Evolutionary conservation across 1,140 invertebrate species (phyloP), one percentile per base, ranked within the genome.

Genomic region (Saxidomus purpurata): DNA sequence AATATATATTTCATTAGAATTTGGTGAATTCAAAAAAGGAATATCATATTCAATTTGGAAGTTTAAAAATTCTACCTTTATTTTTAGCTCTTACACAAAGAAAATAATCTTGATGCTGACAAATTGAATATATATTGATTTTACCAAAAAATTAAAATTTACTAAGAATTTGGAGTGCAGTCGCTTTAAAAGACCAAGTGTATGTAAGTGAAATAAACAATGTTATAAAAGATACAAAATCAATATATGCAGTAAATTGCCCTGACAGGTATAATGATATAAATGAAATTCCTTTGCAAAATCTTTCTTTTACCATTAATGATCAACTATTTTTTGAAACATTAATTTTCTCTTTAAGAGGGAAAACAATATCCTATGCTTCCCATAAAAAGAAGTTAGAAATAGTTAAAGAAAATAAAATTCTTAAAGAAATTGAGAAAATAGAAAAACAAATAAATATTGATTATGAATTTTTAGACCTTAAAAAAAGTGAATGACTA

Each of bases 161-260:
- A n/a, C n/a, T n/a, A n/a, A n/a, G n/a, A n/a, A n/a, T n/a, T n/a
- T n/a, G n/a, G n/a, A n/a, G n/a, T n/a, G n/a, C n/a, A n/a, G n/a
- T n/a, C n/a, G n/a, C n/a, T n/a, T n/a, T n/a, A n/a, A n/a, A n/a
- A n/a, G n/a, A n/a, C n/a, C n/a, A 67, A 34, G n/a, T 6, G 34
- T 67, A 67, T 34, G n/a, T 67, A 67, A 67, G 34, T 67, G 61
- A 67, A 67, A 28, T 31, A 1, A 67, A 67, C 28, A 67, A 67
- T 67, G n/a, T n/a, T 9, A 67, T 67, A 31, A 34, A 9, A 15
- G 67, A 71, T 38, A 71, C 67, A 38, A 71, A 71, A 6, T 9
- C 38, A 40, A 31, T 38, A 19, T 71, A 71, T 71, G 17, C 22
- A 22, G 6, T 38, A 6, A 22, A 71, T 38, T 11, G 9, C 0